Base-by-base conservation (phyloP, 2,888 invertebrate genomes). In the Tipula helvola region DNA sequence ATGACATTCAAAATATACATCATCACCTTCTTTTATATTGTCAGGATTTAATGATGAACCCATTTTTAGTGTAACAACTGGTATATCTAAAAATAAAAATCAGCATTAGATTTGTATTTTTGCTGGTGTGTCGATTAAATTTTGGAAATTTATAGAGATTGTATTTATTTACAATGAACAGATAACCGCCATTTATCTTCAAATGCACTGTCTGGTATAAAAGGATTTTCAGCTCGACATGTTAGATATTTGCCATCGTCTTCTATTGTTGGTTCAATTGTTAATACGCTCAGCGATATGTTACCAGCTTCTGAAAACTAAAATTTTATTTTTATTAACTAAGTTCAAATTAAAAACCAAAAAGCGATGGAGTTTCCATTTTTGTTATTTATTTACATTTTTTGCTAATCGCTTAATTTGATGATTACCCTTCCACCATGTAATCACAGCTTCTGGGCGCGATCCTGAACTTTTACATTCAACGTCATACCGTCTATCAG, bases 201-300 rank as follows among this genome's bases (percentile, higher is more conserved):
- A 87, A 96, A 93, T 88, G 95, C 95, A 88, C 96, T 96, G 92
- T 95, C 95, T 87, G 94, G 94, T 90, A 97, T 96, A 92, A 94
- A 94, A 90, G 96, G 96, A 93, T 97, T 97, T 92, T 97, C 97
- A 86, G 96, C 96, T 89, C 96, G 94, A 91, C 97, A 97, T 88
- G 96, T 96, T 92, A 97, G 94, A 93, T 96, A 96, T 93, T 96
- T 96, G 89, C 97, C 97, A 91, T 97, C 96, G 92, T 97, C 97
- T 90, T 97, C 96, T 89, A 96, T 95, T 89, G 94, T 94, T 87
- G 97, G 97, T 89, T 95, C 95, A 91, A 96, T 95, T 89, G 95
- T 95, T 89, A 97, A 93, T 90, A 97, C 95, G 92, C 97, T 97
- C 89, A 96, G 93, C 87, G 95, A 96, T 91, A 95, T 95, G 93